These are phyloP conservation scores for Etia nguti DNA, from an alignment of 2,113 vertebrate species.

Conservation along the genomic window DNA sequence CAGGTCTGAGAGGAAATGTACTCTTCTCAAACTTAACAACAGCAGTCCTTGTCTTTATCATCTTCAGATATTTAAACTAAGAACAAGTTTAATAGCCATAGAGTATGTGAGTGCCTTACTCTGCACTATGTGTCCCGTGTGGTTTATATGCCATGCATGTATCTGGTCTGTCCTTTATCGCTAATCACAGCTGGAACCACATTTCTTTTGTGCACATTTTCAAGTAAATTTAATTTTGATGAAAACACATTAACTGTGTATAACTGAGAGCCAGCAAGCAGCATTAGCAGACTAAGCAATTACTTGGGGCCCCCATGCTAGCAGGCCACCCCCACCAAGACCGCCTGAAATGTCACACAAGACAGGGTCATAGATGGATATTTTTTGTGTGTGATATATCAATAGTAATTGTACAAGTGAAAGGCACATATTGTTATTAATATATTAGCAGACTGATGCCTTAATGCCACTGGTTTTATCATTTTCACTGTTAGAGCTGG, in stretches of 20 bases:
- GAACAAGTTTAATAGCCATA: background rate
- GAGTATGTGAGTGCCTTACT: background rate
- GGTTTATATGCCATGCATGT: background rate
- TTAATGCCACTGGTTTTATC: background rate
- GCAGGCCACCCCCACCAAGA: background rate
- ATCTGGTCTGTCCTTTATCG: background rate
- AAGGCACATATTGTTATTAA: background rate
- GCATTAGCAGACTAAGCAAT: background rate
- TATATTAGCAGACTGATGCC: background rate
- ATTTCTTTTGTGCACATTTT: background rate
- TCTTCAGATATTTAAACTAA: background rate
- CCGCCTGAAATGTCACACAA: background rate
- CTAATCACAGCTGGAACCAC: background rate
- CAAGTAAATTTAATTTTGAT: background rate
- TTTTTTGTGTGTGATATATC: background rate
- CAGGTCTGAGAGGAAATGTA: background rate
- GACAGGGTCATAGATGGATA: background rate
- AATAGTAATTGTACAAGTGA: background rate
- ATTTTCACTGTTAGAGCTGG: background rate
- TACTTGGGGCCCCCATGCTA: background rate
- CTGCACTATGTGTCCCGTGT: background rate
- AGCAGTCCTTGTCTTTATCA: background rate
- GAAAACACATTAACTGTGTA: background rate
- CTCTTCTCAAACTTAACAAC: background rate
- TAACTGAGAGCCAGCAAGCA: background rate